Conservation (phyloP, 2,113 vertebrate species). For the Origma solitaria region DNA sequence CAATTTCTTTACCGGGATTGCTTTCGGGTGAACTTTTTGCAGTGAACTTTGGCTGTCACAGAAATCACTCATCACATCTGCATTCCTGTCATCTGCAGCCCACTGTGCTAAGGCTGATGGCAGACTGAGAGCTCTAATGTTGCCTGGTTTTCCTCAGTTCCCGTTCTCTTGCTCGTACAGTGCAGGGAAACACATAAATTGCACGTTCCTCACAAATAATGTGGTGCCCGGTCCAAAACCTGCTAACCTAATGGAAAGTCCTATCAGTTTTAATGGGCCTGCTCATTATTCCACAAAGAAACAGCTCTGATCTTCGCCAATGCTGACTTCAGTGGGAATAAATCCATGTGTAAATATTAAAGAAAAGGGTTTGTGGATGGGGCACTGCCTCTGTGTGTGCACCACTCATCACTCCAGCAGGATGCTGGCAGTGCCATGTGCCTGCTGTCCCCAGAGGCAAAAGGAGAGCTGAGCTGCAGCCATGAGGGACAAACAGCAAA, state of each 20-base stretch:
- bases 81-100: neutral
- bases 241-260: neutral
- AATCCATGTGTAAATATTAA: neutral
- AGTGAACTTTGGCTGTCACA: neutral
- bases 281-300: neutral
- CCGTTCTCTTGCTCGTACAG: neutral
- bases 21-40: slow-evolving; percentile 14
- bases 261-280: neutral
- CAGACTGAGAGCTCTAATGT: neutral
- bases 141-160: neutral
- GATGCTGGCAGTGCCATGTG: neutral
- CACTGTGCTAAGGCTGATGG: neutral
- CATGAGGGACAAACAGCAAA: neutral
- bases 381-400: neutral
- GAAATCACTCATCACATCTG: neutral
- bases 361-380: neutral
- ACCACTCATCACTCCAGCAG: rapidly evolving
- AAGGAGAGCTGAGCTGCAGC: neutral
- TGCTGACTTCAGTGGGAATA: neutral
- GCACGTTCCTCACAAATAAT: neutral
- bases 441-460: neutral
- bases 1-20: neutral
- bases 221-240: neutral
- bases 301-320: neutral
- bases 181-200: neutral